These are phyloP conservation scores for Zeugodacus cucurbitae DNA, from an alignment of 1,140 invertebrate genomes.

Conservation along the genomic window DNA sequence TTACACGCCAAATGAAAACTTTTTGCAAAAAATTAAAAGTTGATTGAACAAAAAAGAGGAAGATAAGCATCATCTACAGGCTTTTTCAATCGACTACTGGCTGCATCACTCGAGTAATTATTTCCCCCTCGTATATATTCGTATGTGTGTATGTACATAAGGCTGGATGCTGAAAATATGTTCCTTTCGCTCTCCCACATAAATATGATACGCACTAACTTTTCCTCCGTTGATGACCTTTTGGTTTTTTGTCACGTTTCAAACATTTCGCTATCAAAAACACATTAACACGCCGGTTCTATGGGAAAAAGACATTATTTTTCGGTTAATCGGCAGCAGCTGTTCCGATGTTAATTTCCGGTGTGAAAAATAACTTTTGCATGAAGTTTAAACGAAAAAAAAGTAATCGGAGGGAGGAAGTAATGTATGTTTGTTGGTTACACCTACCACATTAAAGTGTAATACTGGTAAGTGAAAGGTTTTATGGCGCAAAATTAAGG, in stretches of 20 bases:
- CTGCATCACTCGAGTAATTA: too few relatives aligned
- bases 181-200: neutral
- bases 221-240: neutral
- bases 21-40: neutral
- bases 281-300: neutral
- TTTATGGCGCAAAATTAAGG: neutral
- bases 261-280: slow-evolving; percentile 4
- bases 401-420: neutral
- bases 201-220: neutral
- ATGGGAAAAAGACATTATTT: neutral
- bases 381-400: neutral
- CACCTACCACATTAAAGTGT: neutral
- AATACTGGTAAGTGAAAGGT: neutral
- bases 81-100: too few relatives aligned
- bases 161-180: neutral
- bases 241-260: neutral
- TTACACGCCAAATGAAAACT: neutral
- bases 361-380: neutral
- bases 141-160: too few relatives aligned
- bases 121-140: neutral
- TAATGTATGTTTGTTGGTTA: too few relatives aligned
- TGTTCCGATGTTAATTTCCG: slow-evolving; percentile 33
- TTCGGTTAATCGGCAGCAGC: neutral
- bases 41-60: neutral
- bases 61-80: neutral